phyloP scores from a whole-genome alignment of 2,888 invertebrate species.

The Anarsia innoxiella region DNA sequence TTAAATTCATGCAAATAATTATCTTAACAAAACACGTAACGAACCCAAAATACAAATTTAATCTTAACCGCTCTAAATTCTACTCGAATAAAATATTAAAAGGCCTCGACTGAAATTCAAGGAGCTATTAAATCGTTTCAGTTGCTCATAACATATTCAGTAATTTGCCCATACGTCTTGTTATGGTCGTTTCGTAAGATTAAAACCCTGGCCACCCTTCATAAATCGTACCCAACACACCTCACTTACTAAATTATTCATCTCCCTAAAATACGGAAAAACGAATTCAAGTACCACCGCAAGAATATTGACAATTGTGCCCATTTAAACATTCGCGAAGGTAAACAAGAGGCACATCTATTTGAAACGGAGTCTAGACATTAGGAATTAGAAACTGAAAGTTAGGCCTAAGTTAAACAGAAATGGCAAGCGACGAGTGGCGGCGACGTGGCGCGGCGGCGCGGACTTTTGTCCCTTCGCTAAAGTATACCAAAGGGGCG shows the following conservation, averaged over 20 bases:
- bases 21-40: too few relatives aligned
- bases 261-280: conserved; percentile 51
- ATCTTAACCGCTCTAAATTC: conserved; percentile 35
- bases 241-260: conserved; percentile 65
- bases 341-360: too few relatives aligned
- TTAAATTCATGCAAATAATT: too few relatives aligned
- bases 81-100: conserved; percentile 53
- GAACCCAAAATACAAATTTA: conserved; percentile 10
- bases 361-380: too few relatives aligned
- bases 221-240: conserved; percentile 62
- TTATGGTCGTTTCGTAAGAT: conserved; percentile 69
- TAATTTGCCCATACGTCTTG: conserved; percentile 71
- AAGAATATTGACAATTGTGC: too few relatives aligned
- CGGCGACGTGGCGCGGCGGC: too few relatives aligned
- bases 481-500: too few relatives aligned
- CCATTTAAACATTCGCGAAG: too few relatives aligned
- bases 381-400: too few relatives aligned
- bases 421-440: too few relatives aligned
- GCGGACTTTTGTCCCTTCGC: too few relatives aligned
- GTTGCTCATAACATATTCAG: conserved; percentile 61
- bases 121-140: conserved; percentile 60
- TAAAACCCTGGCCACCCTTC: conserved; percentile 69
- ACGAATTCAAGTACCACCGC: conserved; percentile 46
- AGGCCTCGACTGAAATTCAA: conserved; percentile 50
- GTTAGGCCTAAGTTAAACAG: too few relatives aligned